A percentile compares a stretch with the other conserved stretches of the same genome.
These are phyloP conservation scores for Chloroceryle amazona DNA, from an alignment of 2,797 vertebrate genomes.

Conservation along the genomic window DNA sequence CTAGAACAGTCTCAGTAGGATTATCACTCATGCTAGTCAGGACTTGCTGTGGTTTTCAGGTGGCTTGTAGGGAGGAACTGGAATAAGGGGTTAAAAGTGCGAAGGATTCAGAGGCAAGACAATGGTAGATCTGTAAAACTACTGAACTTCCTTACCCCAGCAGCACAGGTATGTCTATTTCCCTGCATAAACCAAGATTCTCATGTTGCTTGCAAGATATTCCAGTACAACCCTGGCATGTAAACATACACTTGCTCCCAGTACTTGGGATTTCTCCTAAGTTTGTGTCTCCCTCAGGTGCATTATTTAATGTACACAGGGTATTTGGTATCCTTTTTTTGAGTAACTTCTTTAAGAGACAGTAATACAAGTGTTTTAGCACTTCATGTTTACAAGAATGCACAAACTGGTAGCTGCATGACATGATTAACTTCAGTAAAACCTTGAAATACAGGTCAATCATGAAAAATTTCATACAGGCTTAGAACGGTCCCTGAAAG, in stretches of 20 bases:
- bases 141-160: background rate
- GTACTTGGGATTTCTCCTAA: background rate
- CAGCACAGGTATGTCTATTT: background rate
- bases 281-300: background rate
- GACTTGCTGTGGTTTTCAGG: background rate
- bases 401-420: background rate
- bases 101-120: background rate
- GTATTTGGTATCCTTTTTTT: background rate
- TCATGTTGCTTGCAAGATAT: background rate
- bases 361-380: background rate
- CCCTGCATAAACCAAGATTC: background rate
- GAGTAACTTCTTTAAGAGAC: background rate
- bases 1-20: background rate
- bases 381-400: background rate
- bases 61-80: background rate
- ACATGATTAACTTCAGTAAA: background rate
- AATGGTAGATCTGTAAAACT: background rate
- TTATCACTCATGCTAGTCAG: background rate
- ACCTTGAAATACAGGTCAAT: background rate
- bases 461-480: background rate
- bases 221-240: background rate
- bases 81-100: slow-evolving; percentile 7
- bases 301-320: background rate
- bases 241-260: background rate
- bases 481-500: background rate